A percentile compares a stretch with the other conserved stretches of the same genome.
Conservation (phyloP, 30 jellyfish, hydroid and myxozoan genomes). For the Sanderia malayensis region DNA sequence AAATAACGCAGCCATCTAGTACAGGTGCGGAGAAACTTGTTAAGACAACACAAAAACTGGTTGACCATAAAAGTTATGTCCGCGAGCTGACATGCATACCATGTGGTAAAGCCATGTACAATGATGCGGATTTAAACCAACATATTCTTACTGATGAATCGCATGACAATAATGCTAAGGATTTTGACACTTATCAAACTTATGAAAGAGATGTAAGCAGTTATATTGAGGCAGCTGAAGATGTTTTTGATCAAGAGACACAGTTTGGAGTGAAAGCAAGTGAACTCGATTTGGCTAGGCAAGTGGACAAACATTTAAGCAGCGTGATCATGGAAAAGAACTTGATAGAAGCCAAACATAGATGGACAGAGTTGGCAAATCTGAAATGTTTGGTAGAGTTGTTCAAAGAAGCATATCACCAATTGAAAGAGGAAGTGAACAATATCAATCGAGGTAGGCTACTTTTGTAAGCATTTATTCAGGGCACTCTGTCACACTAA, state of each 20-base stretch:
- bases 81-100: conserved; percentile 32
- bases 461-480: no score
- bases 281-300: conserved; percentile 2
- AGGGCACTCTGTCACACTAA: no score
- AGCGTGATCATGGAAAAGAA: neutral
- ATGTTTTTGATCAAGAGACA: conserved; percentile 11
- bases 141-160: conserved; percentile 8
- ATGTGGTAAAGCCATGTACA: conserved; percentile 13
- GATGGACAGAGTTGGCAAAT: conserved; percentile 20
- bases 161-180: neutral
- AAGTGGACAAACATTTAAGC: neutral
- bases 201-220: neutral
- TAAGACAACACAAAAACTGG: neutral
- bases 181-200: conserved; percentile 1
- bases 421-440: neutral
- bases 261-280: conserved; percentile 14
- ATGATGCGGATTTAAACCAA: conserved; percentile 1
- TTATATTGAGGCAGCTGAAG: conserved; percentile 32
- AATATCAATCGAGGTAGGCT: neutral
- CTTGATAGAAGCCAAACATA: neutral
- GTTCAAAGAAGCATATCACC: conserved; percentile 14
- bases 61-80: conserved; percentile 8
- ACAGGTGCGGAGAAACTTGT: neutral
- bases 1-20: no score
- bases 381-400: conserved; percentile 1